Conservation (phyloP, 64 coral and sea anemone genomes). For the Hydrozoanthus tunicans region DNA sequence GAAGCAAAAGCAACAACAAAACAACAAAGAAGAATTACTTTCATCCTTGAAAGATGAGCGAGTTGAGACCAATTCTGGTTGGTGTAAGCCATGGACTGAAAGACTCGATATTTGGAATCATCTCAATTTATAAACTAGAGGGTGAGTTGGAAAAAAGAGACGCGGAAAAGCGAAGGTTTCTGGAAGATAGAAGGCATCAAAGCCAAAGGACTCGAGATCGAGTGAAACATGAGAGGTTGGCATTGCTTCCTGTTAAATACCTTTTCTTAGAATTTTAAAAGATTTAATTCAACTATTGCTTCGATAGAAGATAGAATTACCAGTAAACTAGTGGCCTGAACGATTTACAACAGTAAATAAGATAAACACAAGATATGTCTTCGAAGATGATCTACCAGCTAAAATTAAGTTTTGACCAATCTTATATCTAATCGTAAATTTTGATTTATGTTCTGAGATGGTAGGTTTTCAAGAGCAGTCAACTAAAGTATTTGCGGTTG, state of each 20-base stretch:
- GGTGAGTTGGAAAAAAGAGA: conserved; percentile 64
- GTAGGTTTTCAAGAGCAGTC: neutral
- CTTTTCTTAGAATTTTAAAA: neutral
- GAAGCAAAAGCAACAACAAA: no score
- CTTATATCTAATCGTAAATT: no score
- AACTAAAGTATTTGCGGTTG: neutral
- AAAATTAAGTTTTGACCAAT: no score
- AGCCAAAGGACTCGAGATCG: conserved; percentile 18
- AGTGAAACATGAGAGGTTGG: conserved; percentile 25
- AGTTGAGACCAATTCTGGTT: conserved; percentile 83
- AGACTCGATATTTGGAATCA: conserved; percentile 85
- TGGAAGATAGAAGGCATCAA: conserved; percentile 25
- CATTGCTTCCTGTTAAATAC: neutral
- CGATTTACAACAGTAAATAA: no score
- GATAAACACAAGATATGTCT: no score
- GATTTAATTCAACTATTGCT: neutral
- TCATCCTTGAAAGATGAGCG: conserved; percentile 53
- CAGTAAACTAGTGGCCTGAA: no score
- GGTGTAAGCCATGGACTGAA: conserved; percentile 80
- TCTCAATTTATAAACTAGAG: conserved; percentile 61
- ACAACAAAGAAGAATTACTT: neutral
- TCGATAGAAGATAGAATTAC: no score
- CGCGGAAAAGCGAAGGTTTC: conserved; percentile 60
- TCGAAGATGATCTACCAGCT: no score
- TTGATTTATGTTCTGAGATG: no score